A percentile compares a stretch with the other conserved stretches of the same genome.
These are phyloP conservation scores for Pelodytes ibericus DNA, from an alignment of 2,797 vertebrate genomes.

Conservation along the genomic window DNA sequence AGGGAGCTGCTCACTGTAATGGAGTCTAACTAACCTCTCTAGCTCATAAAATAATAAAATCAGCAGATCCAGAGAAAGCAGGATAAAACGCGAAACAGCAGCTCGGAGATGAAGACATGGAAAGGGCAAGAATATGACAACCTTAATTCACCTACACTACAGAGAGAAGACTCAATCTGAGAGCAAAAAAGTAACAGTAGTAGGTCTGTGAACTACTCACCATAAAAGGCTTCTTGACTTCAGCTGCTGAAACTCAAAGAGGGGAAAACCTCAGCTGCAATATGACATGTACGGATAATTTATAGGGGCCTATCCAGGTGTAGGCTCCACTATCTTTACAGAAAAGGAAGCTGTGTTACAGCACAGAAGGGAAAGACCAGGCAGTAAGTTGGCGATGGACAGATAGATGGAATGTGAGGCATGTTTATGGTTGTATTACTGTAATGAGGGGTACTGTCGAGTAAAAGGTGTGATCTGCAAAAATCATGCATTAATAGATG, in stretches of 20 bases:
- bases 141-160: conserved; percentile 50
- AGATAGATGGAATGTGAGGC: too few relatives aligned
- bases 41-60: conserved; percentile 20
- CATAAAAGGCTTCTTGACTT: conserved; percentile 42
- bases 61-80: conserved; percentile 46
- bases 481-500: too few relatives aligned
- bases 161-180: conserved; percentile 46
- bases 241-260: conserved; percentile 44
- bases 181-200: conserved; percentile 52
- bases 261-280: conserved; percentile 21
- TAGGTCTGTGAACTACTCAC: conserved; percentile 51
- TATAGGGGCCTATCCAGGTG: conserved; percentile 1
- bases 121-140: conserved; percentile 47
- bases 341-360: too few relatives aligned
- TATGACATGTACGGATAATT: conserved; percentile 47
- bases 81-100: conserved; percentile 35
- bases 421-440: too few relatives aligned
- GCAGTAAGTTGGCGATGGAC: too few relatives aligned
- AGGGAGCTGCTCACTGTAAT: conserved; percentile 19
- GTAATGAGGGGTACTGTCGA: too few relatives aligned
- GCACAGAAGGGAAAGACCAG: too few relatives aligned
- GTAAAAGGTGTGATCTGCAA: too few relatives aligned
- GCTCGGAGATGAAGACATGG: conserved; percentile 37
- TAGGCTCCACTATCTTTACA: neutral
- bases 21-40: conserved; percentile 3